Percentiles rank a stretch among this genome's conserved stretches.
Conservation (phyloP, 2,888 invertebrate genomes). For the Drosophila melanosoma region DNA sequence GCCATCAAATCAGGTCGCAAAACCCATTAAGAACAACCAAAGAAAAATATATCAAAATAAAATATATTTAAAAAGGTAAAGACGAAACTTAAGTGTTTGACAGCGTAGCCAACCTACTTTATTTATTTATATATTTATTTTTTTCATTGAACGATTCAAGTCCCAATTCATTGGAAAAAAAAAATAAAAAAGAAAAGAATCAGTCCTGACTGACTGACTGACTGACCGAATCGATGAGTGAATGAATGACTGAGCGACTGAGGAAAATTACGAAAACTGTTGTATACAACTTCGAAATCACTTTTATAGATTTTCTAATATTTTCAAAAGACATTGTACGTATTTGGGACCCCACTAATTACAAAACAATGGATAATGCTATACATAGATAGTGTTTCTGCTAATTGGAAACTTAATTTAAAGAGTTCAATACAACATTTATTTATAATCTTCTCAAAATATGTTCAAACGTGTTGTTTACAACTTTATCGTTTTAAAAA, state of each 20-base stretch:
- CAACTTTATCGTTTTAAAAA: background rate
- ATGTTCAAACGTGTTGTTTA: background rate
- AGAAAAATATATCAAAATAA: slow-evolving; percentile 6
- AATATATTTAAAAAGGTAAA: slow-evolving; percentile 37
- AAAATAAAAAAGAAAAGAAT: slow-evolving; percentile 17
- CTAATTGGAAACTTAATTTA: background rate
- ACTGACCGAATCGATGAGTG: background rate
- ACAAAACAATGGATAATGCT: background rate
- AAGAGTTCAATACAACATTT: background rate
- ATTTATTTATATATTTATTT: slow-evolving; percentile 26
- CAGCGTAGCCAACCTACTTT: slow-evolving; percentile 30
- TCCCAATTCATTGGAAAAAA: slow-evolving; percentile 70
- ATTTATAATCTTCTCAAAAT: background rate
- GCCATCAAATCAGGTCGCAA: slow-evolving; percentile 35
- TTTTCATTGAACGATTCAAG: slow-evolving; percentile 71
- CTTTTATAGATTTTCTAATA: background rate
- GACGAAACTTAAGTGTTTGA: slow-evolving; percentile 48
- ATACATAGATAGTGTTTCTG: background rate
- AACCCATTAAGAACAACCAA: slow-evolving; percentile 57
- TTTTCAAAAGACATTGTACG: background rate
- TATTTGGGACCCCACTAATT: background rate
- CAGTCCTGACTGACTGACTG: slow-evolving; percentile 1
- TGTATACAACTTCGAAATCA: background rate
- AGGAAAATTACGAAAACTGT: background rate
- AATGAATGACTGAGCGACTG: background rate